Conservation (phyloP, 2,797 vertebrate species). For the Heterohyrax brucei region DNA sequence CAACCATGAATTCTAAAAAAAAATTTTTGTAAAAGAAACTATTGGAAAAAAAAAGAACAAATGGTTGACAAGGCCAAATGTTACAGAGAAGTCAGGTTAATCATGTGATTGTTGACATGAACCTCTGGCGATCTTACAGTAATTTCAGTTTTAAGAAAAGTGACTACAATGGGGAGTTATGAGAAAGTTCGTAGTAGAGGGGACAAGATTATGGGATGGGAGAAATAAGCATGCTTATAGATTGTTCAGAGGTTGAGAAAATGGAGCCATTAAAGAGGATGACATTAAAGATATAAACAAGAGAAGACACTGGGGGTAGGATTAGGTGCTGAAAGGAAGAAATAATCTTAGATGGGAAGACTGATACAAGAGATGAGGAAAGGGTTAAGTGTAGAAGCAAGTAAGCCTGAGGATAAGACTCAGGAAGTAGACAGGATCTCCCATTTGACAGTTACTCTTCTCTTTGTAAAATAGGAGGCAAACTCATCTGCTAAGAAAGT, state of each 20-base stretch:
- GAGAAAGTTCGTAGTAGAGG: neutral
- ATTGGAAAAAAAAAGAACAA: neutral
- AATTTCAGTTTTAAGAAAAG: conserved; percentile 37
- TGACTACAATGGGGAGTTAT: neutral
- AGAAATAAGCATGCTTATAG: neutral
- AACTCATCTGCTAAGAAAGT: neutral
- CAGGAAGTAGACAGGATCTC: neutral
- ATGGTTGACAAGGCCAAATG: neutral
- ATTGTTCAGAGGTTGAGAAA: neutral
- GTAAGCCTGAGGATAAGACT: neutral
- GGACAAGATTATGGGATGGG: neutral
- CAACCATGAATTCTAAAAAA: too few relatives aligned
- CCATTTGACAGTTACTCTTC: neutral
- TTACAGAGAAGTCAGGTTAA: neutral
- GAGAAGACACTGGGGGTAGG: neutral
- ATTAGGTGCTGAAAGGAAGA: conserved; percentile 14
- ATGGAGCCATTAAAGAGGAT: neutral
- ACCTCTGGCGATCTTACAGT: neutral
- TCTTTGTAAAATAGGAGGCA: neutral
- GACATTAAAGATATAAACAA: neutral
- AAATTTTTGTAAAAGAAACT: too few relatives aligned
- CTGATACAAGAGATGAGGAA: neutral
- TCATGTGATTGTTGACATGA: neutral
- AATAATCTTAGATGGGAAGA: neutral
- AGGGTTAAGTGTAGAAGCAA: neutral